These are phyloP conservation scores for Lepus townsendii DNA, from an alignment of 2,797 vertebrate genomes.

Conservation along the genomic window DNA sequence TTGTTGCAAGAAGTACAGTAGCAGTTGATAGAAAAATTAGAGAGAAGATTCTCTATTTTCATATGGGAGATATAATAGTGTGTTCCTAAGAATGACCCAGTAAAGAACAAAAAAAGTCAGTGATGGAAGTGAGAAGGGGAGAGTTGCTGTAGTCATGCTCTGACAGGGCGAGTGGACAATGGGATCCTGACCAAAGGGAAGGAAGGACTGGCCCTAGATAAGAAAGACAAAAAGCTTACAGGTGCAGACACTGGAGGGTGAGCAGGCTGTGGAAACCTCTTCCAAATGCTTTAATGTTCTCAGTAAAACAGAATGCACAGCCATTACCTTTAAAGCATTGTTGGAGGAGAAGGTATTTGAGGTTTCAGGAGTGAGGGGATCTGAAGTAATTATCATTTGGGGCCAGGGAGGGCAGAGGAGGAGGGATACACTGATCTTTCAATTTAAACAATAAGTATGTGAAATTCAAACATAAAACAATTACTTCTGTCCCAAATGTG, in stretches of 20 bases:
- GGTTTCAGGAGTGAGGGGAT: background rate
- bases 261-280: background rate
- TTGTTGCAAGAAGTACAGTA: background rate
- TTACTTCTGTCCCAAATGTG: background rate
- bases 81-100: background rate
- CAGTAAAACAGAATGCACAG: background rate
- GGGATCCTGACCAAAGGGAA: background rate
- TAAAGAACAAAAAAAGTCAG: background rate
- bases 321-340: background rate
- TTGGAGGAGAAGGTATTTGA: background rate
- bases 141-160: background rate
- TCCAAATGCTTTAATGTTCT: background rate
- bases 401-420: background rate
- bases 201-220: background rate
- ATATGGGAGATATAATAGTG: background rate
- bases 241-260: background rate
- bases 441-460: background rate
- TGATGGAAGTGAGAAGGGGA: background rate
- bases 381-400: background rate
- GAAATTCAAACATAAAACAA: constrained; percentile 28
- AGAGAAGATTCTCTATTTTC: constrained; percentile 4
- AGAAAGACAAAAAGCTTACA: background rate
- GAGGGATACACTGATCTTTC: background rate
- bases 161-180: background rate
- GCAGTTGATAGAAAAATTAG: background rate